These are phyloP conservation scores for Scophthalmus maximus DNA, from an alignment of 2,113 vertebrate species.

Conservation along the genomic window DNA sequence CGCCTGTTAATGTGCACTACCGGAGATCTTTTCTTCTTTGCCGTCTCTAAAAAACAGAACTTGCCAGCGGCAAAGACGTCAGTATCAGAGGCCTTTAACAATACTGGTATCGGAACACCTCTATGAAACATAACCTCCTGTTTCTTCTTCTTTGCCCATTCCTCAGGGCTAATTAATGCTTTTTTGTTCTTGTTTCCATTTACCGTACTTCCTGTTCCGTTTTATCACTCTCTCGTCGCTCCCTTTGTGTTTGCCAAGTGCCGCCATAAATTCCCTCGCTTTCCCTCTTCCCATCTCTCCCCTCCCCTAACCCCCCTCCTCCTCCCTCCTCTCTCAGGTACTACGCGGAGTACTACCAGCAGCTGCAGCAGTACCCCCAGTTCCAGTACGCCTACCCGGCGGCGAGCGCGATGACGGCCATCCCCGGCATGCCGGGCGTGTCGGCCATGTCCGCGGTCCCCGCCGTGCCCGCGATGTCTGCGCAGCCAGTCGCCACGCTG, in stretches of 20 bases:
- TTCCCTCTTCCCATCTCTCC: conserved; percentile 4
- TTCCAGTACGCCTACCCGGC: conserved; percentile 84
- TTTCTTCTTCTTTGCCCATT: too few species aligned
- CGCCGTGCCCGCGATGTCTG: conserved; percentile 58
- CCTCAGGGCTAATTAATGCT: too few species aligned
- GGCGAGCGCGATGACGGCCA: conserved; percentile 68
- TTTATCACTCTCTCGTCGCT: neutral
- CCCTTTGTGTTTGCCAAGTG: neutral
- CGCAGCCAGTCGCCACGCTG: conserved; percentile 74
- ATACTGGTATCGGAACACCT: too few species aligned
- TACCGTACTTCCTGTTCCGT: neutral
- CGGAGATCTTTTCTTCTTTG: too few species aligned
- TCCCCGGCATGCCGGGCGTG: conserved; percentile 72
- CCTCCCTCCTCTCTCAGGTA: conserved; percentile 68
- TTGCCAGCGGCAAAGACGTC: too few species aligned
- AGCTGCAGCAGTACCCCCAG: conserved; percentile 84
- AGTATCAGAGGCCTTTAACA: too few species aligned
- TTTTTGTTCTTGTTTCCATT: neutral
- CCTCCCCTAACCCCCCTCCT: neutral
- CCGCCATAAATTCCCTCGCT: neutral
- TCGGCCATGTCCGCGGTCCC: conserved; percentile 40
- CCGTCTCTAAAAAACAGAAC: too few species aligned
- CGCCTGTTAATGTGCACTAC: too few species aligned
- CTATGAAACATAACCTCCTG: too few species aligned
- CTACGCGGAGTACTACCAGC: conserved; percentile 86